Evolutionary conservation across 2,888 invertebrate genomes (phyloP).

Genomic region (Tupiocoris notatus): DNA sequence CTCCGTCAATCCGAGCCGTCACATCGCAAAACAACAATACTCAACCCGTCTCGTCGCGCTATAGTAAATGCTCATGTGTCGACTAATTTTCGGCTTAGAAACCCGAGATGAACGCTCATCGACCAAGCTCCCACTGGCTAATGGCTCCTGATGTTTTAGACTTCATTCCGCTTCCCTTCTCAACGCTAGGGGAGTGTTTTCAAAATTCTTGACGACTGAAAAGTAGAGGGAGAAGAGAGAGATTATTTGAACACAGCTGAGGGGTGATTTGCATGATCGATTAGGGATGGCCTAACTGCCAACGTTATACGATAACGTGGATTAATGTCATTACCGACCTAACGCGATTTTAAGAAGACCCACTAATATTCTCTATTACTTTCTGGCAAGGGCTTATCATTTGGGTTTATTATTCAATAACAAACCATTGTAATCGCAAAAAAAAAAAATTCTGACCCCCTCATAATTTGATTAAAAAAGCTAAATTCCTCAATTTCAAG

Average conservation of each 20-base stretch:
- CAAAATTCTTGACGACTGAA: constrained; percentile 28
- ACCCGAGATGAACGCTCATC: constrained; percentile 31
- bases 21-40: constrained; percentile 11
- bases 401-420: neutral
- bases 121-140: no score
- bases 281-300: no score
- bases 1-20: constrained; percentile 23
- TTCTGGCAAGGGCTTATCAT: no score
- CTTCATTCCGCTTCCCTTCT: constrained; percentile 32
- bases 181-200: constrained; percentile 25
- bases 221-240: no score
- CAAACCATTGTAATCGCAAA: neutral
- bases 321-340: no score
- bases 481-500: neutral
- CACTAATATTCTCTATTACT: no score
- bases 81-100: constrained; percentile 51
- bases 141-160: neutral
- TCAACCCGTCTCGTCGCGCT: constrained; percentile 32
- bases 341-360: no score
- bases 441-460: no score
- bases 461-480: neutral
- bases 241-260: no score
- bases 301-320: no score
- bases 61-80: constrained; percentile 48
- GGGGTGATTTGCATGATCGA: no score